phyloP scores from a whole-genome alignment of 2,113 vertebrate genomes.

The Calyptommatus sinebrachiatus region DNA sequence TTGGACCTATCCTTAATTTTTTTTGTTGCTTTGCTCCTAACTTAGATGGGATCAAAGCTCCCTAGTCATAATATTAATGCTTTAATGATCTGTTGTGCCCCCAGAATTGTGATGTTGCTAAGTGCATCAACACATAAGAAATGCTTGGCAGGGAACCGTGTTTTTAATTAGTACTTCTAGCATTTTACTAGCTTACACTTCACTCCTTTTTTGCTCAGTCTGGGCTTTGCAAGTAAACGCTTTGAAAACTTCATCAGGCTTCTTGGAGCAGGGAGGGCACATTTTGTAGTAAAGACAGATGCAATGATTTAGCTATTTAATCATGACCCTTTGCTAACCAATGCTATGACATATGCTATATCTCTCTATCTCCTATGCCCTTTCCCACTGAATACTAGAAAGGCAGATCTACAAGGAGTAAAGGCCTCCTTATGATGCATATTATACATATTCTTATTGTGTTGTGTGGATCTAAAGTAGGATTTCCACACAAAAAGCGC shows the following conservation, averaged over 20 bases:
- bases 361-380: neutral
- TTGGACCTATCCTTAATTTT: slow-evolving; percentile 49
- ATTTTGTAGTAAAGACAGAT: neutral
- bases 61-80: slow-evolving; percentile 57
- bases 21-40: slow-evolving; percentile 50
- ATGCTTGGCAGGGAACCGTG: slow-evolving; percentile 48
- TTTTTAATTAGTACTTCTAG: slow-evolving; percentile 63
- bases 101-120: slow-evolving; percentile 54
- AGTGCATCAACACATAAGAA: slow-evolving; percentile 59
- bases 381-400: neutral
- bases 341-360: neutral
- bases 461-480: no score
- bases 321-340: neutral
- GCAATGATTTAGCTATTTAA: slow-evolving; percentile 35
- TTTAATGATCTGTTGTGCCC: slow-evolving; percentile 59
- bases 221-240: slow-evolving; percentile 57
- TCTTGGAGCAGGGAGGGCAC: neutral
- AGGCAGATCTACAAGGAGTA: neutral
- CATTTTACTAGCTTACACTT: slow-evolving; percentile 63
- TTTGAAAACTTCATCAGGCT: slow-evolving; percentile 28
- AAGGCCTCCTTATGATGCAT: neutral
- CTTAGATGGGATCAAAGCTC: slow-evolving; percentile 57
- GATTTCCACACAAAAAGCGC: no score
- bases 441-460: no score
- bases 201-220: slow-evolving; percentile 59